phyloP scores from a whole-genome alignment of 2,888 invertebrate species.

The Pseudococcus longispinus region DNA sequence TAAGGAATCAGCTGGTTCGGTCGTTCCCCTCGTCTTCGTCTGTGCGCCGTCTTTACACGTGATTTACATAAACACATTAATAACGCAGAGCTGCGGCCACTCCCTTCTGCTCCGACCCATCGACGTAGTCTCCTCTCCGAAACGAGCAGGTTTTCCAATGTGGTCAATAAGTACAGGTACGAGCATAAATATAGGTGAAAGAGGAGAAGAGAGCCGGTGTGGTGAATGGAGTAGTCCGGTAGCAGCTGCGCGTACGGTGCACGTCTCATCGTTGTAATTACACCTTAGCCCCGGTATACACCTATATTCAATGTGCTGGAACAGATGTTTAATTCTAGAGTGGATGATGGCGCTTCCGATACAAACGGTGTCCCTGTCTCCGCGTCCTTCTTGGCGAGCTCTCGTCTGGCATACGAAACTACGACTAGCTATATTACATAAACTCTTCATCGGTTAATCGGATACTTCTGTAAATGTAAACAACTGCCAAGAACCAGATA shows the following conservation, averaged over 20 bases:
- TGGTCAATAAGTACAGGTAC: conserved; percentile 3
- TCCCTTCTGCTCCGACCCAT: background rate
- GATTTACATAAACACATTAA: background rate
- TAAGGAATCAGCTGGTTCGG: background rate
- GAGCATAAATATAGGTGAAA: background rate
- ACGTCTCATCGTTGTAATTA: background rate
- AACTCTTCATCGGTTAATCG: background rate
- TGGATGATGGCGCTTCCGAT: conserved; percentile 11
- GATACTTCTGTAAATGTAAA: background rate
- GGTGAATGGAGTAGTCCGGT: conserved; percentile 15
- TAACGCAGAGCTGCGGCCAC: background rate
- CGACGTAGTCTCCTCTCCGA: background rate
- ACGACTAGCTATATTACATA: background rate
- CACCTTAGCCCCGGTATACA: background rate
- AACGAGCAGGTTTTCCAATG: background rate
- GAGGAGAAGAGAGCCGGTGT: background rate
- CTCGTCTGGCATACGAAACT: background rate
- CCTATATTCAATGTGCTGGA: background rate
- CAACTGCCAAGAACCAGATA: background rate
- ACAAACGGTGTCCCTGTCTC: background rate
- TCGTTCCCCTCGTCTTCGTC: background rate
- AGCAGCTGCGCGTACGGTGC: conserved; percentile 5
- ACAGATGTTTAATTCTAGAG: conserved; percentile 6
- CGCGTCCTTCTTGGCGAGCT: background rate
- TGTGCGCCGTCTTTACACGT: background rate